Percentiles rank a stretch among this genome's conserved stretches.
These are phyloP conservation scores for Parelbella ahira DNA, from an alignment of 2,888 invertebrate genomes.

Conservation along the genomic window DNA sequence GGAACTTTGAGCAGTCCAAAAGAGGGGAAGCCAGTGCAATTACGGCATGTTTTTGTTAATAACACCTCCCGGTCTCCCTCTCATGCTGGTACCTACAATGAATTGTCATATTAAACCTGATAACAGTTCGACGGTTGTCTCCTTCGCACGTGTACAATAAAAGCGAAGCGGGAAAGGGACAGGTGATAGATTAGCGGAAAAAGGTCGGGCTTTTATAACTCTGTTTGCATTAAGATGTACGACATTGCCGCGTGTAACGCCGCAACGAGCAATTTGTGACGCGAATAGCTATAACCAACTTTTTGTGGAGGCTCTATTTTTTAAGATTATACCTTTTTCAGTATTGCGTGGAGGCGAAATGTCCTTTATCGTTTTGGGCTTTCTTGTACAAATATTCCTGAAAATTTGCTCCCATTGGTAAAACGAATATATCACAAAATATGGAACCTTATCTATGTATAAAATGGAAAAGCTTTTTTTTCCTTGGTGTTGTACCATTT, in stretches of 20 bases:
- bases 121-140: slow-evolving; percentile 24
- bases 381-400: background rate
- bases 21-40: slow-evolving; percentile 47
- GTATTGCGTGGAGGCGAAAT: background rate
- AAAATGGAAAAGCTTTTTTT: too few species aligned
- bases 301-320: slow-evolving; percentile 14
- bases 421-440: too few species aligned
- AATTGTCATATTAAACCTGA: slow-evolving; percentile 31
- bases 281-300: slow-evolving; percentile 21
- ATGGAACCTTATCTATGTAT: too few species aligned
- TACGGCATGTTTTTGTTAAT: slow-evolving; percentile 57
- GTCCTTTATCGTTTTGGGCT: background rate
- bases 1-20: slow-evolving; percentile 48
- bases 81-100: slow-evolving; percentile 28
- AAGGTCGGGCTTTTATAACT: slow-evolving; percentile 23
- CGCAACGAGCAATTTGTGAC: slow-evolving; percentile 18
- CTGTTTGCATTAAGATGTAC: slow-evolving; percentile 26
- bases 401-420: background rate
- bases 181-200: slow-evolving; percentile 23
- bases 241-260: slow-evolving; percentile 18
- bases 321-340: slow-evolving; percentile 5
- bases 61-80: too few species aligned
- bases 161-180: slow-evolving; percentile 6
- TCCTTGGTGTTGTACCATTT: too few species aligned
- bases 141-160: slow-evolving; percentile 9